These are phyloP conservation scores for Metallyticus violacea DNA, from an alignment of 2,888 invertebrate genomes.

Conservation along the genomic window DNA sequence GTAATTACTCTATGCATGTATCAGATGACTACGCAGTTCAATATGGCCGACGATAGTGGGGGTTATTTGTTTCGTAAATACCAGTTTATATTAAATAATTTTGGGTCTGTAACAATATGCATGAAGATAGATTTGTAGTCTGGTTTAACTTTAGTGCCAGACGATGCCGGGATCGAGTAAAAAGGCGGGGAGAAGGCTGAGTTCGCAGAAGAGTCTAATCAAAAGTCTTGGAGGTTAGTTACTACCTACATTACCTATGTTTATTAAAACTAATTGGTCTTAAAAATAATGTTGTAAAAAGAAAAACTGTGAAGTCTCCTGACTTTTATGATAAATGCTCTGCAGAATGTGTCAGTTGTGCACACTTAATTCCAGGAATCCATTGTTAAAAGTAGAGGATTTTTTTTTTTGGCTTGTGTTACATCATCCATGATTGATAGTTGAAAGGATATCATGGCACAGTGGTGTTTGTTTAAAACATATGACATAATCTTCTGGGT, in stretches of 20 bases:
- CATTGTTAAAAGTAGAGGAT: background rate
- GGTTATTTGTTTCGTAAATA: constrained; percentile 40
- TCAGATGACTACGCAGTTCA: constrained; percentile 31
- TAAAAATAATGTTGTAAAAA: background rate
- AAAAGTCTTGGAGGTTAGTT: constrained; percentile 45
- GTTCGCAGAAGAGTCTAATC: constrained; percentile 38
- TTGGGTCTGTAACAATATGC: constrained; percentile 40
- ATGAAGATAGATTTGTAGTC: constrained; percentile 41
- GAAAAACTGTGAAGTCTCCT: background rate
- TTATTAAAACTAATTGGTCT: background rate
- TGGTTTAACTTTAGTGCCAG: constrained; percentile 36
- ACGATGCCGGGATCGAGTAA: constrained; percentile 43
- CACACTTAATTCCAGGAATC: background rate
- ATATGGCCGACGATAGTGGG: constrained; percentile 40
- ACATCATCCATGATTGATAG: background rate
- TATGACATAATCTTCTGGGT: no score
- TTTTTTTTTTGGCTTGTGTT: background rate
- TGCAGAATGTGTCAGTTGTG: background rate
- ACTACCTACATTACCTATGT: background rate
- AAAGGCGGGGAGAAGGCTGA: constrained; percentile 36
- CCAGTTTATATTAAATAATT: constrained; percentile 39
- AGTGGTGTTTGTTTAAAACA: no score
- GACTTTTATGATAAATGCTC: background rate
- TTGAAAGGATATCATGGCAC: background rate
- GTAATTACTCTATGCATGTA: background rate